Conservation (phyloP, 2,113 vertebrate species). For the Trogon melanurus region DNA sequence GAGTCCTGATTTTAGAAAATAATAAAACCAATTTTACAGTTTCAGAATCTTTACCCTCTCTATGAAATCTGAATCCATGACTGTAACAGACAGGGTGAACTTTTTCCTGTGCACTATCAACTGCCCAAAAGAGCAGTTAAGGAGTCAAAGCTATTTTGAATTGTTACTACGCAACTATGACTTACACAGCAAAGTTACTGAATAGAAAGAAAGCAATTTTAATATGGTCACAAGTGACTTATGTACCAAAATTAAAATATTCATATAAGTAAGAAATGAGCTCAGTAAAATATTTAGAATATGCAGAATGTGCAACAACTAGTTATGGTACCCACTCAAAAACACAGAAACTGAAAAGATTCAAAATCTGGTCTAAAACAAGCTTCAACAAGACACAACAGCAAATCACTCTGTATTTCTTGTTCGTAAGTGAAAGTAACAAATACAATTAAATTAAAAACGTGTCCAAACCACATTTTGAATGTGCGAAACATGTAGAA, state of each 20-base stretch:
- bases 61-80: not conserved
- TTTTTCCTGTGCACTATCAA: not conserved
- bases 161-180: not conserved
- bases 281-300: not conserved
- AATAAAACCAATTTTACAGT: not conserved
- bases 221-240: not conserved
- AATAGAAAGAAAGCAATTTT: not conserved
- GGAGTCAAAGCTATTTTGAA: not conserved
- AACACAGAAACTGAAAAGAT: not conserved
- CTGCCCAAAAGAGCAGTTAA: not conserved
- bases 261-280: not conserved
- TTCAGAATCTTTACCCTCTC: not conserved
- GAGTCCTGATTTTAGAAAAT: not conserved
- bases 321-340: not conserved
- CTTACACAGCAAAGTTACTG: not conserved
- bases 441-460: slow-evolving; percentile 20
- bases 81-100: not conserved
- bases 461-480: not conserved
- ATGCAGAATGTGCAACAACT: not conserved
- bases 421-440: not conserved
- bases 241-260: not conserved
- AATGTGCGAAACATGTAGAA: not conserved
- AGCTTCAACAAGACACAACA: not conserved
- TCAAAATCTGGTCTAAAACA: not conserved
- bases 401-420: not conserved